Evolutionary conservation across 2,888 invertebrate genomes (phyloP), one percentile per base, ranked within the genome.

Genomic region (Leuctra nigra): DNA sequence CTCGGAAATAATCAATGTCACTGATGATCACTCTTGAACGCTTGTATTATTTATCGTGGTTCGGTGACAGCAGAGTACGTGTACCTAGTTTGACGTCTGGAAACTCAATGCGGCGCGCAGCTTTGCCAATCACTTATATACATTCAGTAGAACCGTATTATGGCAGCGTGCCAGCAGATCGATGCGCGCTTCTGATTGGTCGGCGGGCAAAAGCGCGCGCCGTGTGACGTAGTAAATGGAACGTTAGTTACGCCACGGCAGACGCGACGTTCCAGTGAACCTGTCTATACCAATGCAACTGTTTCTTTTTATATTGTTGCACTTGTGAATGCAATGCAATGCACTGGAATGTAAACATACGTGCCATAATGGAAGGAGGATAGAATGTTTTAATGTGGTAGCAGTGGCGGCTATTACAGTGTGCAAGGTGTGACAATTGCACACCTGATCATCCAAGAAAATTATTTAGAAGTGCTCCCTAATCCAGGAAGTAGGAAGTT

Each of bases 181-280:
- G 29, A 48, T 48, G 3, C 44, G 23, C 11, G 16, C 16, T 14
- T 44, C 44, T 33, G 22, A 57, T 57, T 57, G 57, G 57, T 33
- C 33, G 46, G 22, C 24, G 36, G 29, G 23, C 35, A 20, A 48
- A 56, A 53, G 53, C 53, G 53, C 53, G 57, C 18, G 18, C 20
- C 44, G 44, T 22, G 9, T 9, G 44, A 2, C 23, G 9, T 38
- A 14, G 48, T 48, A 48, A 48, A 48, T 48, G 48, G 24, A 25
- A 48, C n/a, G 20, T 48, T 48, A n/a, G 48, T 23, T 23, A 20
- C 48, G 20, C 48, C 48, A 48, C 29, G 13, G 48, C 4, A 11
- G 25, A 7, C 33, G 33, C 2, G 38, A 9, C 4, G 4, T n/a
- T 38, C 16, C 11, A 4, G 4, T n/a, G 14, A 4, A 6, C 33